Percentiles rank a stretch among this genome's conserved stretches.
phyloP scores from a whole-genome alignment of 2,797 vertebrate species.

The Notamacropus eugenii region DNA sequence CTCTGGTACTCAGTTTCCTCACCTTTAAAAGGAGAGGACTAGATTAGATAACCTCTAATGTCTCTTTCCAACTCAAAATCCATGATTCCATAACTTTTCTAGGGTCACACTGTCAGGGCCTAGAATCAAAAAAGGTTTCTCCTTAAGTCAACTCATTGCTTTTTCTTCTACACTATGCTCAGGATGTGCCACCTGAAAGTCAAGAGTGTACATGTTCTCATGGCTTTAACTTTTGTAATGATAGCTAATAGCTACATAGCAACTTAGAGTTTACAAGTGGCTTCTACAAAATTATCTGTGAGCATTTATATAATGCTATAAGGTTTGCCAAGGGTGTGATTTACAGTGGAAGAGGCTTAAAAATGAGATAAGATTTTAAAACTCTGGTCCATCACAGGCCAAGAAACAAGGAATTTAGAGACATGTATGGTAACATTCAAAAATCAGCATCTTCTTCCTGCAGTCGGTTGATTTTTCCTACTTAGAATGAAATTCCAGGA shows the following conservation, averaged over 20 bases:
- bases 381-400: neutral
- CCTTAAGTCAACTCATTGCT: neutral
- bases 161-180: neutral
- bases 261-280: neutral
- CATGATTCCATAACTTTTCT: neutral
- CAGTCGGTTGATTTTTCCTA: neutral
- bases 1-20: neutral
- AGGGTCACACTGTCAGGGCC: neutral
- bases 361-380: neutral
- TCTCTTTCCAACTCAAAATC: neutral
- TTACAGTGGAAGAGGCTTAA: neutral
- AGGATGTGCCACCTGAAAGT: neutral
- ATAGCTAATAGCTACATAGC: neutral
- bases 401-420: neutral
- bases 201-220: neutral
- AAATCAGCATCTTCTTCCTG: neutral
- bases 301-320: neutral
- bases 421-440: neutral
- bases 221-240: neutral
- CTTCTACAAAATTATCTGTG: neutral
- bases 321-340: neutral
- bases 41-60: neutral
- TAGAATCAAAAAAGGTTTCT: neutral
- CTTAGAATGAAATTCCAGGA: neutral
- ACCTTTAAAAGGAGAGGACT: neutral